Base-by-base conservation (phyloP, 1,140 invertebrate species). In the Camponotus floridanus region DNA sequence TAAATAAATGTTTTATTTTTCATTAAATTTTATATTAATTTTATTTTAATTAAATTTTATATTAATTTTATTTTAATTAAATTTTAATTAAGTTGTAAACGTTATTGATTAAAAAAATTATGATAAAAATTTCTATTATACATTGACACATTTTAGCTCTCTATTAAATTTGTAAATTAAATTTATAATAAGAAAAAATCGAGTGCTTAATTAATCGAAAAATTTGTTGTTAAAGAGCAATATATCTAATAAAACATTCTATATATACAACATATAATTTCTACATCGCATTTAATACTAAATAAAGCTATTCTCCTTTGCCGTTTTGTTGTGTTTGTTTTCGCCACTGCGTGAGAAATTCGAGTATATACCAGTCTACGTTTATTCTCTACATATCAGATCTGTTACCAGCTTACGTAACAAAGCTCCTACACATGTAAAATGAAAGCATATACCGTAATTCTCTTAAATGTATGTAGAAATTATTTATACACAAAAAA, bases 341-440 rank as follows among this genome's bases (percentile, higher is more conserved):
- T 26, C 1, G 26, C 26, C 57, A 81, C 59, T 15, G 7, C 3
- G 7, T 45, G 39, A 81, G 51, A 81, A 18, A 33, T n/a, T 9
- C 51, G 26, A 57, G 73, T 33, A 9, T 21, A 59, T 45, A 45
- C 18, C 15, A 59, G 11, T 36, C 67, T 59, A 42, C 62, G 15
- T 39, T 3, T 71, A 15, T 59, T 31, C 21, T 57, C 71, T 73
- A 71, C 11, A 36, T 11, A 15, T 42, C 36, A 39, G 21, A n/a
- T 39, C 4, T 68, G 70, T 70, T n/a, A 15, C 33, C 48, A 8
- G 78, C 21, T 81, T 73, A 79, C 18, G 64, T 31, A 31, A 39
- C 21, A 73, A 71, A 81, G 51, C 79, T 6, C 61, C 57, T 81
- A 70, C 55, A 80, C 21, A 36, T 31, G 18, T 9, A 39, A 61